Percentiles rank a stretch among this genome's conserved stretches.
Conservation (phyloP, 1,140 invertebrate species). For the Vanessa tameamea region DNA sequence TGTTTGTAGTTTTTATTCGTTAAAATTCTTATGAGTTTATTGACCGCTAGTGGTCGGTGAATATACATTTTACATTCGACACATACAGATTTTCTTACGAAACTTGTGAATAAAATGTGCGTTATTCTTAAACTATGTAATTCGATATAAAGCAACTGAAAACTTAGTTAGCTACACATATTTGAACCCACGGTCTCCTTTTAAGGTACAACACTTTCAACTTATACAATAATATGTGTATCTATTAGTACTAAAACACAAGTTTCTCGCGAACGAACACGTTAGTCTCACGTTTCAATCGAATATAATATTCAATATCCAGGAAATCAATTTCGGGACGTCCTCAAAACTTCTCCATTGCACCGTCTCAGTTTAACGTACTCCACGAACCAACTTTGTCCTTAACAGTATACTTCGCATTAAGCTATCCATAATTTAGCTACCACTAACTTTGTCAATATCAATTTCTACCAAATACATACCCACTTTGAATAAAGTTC, state of each 20-base stretch:
- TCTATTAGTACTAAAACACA: not conserved
- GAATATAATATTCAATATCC: slow-evolving; percentile 39
- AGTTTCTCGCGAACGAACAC: slow-evolving; percentile 8
- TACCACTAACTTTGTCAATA: slow-evolving; percentile 10
- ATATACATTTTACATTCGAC: too few relatives aligned
- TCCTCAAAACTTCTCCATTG: slow-evolving; percentile 38
- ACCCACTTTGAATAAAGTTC: not conserved
- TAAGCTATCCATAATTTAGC: slow-evolving; percentile 11
- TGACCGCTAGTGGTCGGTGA: too few relatives aligned
- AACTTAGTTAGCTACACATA: too few relatives aligned
- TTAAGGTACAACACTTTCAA: too few relatives aligned
- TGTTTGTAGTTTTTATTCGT: too few relatives aligned
- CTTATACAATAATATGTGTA: not conserved
- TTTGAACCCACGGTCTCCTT: too few relatives aligned
- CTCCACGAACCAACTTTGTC: slow-evolving; percentile 7
- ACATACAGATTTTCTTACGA: too few relatives aligned
- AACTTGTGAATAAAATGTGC: too few relatives aligned
- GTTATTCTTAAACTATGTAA: too few relatives aligned
- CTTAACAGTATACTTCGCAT: slow-evolving; percentile 6
- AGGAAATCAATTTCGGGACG: slow-evolving; percentile 41
- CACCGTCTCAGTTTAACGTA: slow-evolving; percentile 31
- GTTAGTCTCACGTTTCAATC: slow-evolving; percentile 20
- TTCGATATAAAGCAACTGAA: too few relatives aligned
- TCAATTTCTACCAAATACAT: not conserved
- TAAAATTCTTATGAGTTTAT: too few relatives aligned